Base-by-base conservation (phyloP, 2,888 invertebrate species). In the Amphipyra tragopoginis region DNA sequence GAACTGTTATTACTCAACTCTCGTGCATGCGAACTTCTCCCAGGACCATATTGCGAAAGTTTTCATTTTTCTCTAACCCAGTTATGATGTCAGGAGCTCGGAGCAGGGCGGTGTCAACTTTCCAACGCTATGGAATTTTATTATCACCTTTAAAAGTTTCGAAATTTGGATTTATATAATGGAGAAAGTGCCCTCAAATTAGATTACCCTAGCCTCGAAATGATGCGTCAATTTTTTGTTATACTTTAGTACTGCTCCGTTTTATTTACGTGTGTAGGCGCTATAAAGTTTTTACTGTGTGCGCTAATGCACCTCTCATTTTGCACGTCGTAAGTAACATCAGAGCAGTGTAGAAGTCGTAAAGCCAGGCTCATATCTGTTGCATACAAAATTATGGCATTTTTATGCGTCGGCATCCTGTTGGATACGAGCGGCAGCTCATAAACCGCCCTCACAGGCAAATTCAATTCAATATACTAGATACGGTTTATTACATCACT, bases 61-160 rank as follows among this genome's bases (percentile, higher is more conserved):
- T 93, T 91, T 85, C 87, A 90, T 92, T 92, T 92, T 92, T 90
- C 89, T 88, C 85, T 89, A 92, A 93, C 93, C 92, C 85, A 91
- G 90, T 91, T 92, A 90, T 82, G 83, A 86, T 82, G 82, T 84
- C 81, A 82, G 76, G 82, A 83, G 84, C 80, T 82, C 77, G 68
- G 63, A 72, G 77, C 79, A 73, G 59, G 79, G 79, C 81, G 79
- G 83, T 88, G 88, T 88, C 87, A 89, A 87, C 83, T 85, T 86
- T 73, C 67, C 75, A 77, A 72, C 79, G 77, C 78, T 71, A 74
- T 72, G 80, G 84, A 85, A 85, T 90, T 89, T 89, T 89, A 85
- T 87, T 84, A 88, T 84, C 84, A 86, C 85, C 85, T 84, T 74
- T 76, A 78, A 82, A 86, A 89, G 77, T 88, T 85, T 66, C 50